phyloP scores from a whole-genome alignment of 1,140 invertebrate genomes.

The Ostrea denselamellosa region DNA sequence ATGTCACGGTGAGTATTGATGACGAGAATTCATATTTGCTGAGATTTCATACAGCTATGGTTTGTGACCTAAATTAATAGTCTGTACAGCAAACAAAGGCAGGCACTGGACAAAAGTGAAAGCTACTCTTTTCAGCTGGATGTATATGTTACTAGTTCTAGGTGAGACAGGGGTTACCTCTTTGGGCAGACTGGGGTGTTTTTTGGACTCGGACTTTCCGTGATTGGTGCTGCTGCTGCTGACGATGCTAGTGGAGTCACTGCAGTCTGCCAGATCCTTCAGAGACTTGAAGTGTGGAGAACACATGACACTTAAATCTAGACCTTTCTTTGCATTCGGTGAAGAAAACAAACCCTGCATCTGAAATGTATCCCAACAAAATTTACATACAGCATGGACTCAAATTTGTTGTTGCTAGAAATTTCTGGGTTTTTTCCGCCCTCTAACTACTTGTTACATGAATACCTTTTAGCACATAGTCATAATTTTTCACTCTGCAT shows the following conservation, averaged over 20 bases:
- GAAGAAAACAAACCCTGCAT: constrained; percentile 66
- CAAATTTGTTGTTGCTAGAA: background rate
- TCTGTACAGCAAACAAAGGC: too few relatives aligned
- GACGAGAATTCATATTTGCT: too few relatives aligned
- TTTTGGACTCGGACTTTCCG: constrained; percentile 74
- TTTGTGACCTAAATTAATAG: too few relatives aligned
- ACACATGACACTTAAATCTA: constrained; percentile 63
- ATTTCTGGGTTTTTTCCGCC: background rate
- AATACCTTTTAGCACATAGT: background rate
- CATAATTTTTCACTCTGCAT: constrained; percentile 1
- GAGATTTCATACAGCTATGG: too few relatives aligned
- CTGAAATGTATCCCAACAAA: constrained; percentile 48
- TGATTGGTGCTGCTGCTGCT: constrained; percentile 66
- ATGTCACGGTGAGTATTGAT: too few relatives aligned
- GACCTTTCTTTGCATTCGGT: constrained; percentile 65
- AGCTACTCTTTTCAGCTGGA: too few relatives aligned
- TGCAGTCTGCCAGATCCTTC: constrained; percentile 68
- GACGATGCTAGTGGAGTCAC: constrained; percentile 64
- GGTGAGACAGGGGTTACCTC: constrained; percentile 65
- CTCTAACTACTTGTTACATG: background rate
- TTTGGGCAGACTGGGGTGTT: constrained; percentile 77
- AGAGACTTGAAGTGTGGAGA: constrained; percentile 67
- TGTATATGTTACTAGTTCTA: background rate
- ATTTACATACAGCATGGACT: background rate
- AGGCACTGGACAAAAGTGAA: too few relatives aligned